Evolutionary conservation across 1,140 invertebrate genomes (phyloP).

Genomic region (Drosophila triauraria): DNA sequence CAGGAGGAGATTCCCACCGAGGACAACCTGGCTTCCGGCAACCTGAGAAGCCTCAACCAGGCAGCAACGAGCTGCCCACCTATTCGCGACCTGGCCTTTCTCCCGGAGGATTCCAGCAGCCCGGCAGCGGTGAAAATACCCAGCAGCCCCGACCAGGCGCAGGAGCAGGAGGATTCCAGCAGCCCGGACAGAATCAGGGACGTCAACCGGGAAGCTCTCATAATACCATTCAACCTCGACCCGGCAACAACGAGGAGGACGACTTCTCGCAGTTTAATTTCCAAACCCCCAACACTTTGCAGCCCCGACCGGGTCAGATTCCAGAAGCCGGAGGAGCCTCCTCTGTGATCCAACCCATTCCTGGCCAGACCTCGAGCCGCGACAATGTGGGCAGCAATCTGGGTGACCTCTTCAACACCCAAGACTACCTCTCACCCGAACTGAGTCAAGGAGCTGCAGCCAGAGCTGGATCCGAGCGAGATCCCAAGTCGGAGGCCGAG

Average conservation of each 20-base stretch:
- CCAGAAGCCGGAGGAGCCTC: background rate
- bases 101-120: conserved; percentile 2
- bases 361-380: background rate
- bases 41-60: conserved; percentile 3
- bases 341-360: conserved; percentile 21
- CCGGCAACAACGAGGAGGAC: conserved; percentile 11
- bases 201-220: background rate
- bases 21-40: conserved; percentile 2
- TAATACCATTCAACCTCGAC: conserved; percentile 49
- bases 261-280: conserved; percentile 13
- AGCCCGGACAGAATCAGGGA: background rate
- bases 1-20: background rate
- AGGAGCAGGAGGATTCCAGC: conserved; percentile 9
- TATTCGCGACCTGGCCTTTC: background rate
- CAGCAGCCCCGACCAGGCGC: conserved; percentile 12
- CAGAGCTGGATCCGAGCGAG: background rate
- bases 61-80: background rate
- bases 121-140: conserved; percentile 2
- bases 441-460: background rate
- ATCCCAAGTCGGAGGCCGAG: conserved; percentile 35
- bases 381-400: conserved; percentile 13
- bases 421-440: conserved; percentile 29
- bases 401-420: conserved; percentile 53
- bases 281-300: conserved; percentile 37
- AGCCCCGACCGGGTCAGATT: conserved; percentile 38